Base-by-base conservation (phyloP, 2,888 invertebrate species). In the Entomobrya proxima region DNA sequence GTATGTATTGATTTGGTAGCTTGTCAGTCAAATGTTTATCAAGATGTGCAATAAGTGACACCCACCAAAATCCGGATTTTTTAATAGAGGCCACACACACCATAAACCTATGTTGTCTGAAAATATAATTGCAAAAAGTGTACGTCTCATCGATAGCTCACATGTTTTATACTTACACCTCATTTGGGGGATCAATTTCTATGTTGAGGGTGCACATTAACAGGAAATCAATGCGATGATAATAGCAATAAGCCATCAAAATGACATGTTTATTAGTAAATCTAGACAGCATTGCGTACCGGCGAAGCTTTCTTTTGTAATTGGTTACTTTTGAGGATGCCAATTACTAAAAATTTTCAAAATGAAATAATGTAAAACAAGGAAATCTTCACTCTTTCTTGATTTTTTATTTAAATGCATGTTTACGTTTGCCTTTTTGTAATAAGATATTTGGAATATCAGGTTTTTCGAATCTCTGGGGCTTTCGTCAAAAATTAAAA, bases 301-400 rank as follows among this genome's bases (percentile, higher is more conserved):
- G 52, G 44, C 27, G 11, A 21, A 67, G 47, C 40, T 69, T 74
- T 74, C 74, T 35, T n/a, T 52, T 52, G 52, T 52, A 52, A 74
- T 74, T 74, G 74, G 24, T 21, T 52, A 74, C 32, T 52, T 74
- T 50, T 50, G 52, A 18, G 32, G 52, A 74, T 35, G 47, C 52
- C 50, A 74, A 74, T 74, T 50, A 52, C 74, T 74, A 52, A 35
- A n/a, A 50, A 74, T 74, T 74, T 74, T 35, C 52, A 52, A 50
- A 52, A 52, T 52, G 37, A 15, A 44, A 11, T 24, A 44, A 21
- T 44, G 69, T 40, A 40, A 35, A 64, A 32, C 32, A 24, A 7
- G 3, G 6, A 13, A 3, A 64, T 64, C 35, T 35, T 64, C 61
- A 32, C 61, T 35, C 7, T 64, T 69, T 44, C 9, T 24, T 44